Conservation (phyloP, 2,888 invertebrate species). For the Calliopum simillimum region DNA sequence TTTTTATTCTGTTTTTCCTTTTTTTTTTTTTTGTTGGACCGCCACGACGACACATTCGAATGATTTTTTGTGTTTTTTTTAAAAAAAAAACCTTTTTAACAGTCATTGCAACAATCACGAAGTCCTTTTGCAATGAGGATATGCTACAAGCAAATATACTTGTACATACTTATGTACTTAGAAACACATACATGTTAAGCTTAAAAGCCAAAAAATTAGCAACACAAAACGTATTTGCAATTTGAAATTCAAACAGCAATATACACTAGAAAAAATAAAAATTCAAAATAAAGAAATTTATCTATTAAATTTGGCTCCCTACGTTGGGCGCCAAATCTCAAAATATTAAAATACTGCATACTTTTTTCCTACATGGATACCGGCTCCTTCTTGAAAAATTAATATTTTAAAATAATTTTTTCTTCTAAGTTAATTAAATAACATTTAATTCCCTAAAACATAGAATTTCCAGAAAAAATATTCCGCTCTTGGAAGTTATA, state of each 20-base stretch:
- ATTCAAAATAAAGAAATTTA: constrained; percentile 3
- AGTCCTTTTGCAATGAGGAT: constrained; percentile 24
- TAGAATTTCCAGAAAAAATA: no score
- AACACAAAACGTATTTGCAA: constrained; percentile 22
- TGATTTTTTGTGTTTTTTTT: no score
- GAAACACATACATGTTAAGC: no score
- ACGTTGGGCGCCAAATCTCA: no score
- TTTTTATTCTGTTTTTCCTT: not conserved
- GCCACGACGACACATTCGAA: no score
- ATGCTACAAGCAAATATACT: not conserved
- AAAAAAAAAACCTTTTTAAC: not conserved
- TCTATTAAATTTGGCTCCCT: constrained; percentile 4
- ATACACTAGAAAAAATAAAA: constrained; percentile 13
- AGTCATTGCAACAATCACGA: constrained; percentile 31
- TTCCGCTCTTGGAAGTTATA: no score
- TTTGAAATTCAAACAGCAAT: constrained; percentile 27
- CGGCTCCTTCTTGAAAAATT: no score
- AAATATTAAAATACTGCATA: no score
- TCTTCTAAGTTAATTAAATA: no score
- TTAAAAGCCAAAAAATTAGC: constrained; percentile 23
- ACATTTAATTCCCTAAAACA: no score
- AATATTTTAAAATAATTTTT: no score
- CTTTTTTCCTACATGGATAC: no score
- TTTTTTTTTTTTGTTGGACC: not conserved
- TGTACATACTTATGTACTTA: not conserved